Evolutionary conservation across 2,797 vertebrate species (phyloP).

Genomic region (Petrocephalus schoutedeni): DNA sequence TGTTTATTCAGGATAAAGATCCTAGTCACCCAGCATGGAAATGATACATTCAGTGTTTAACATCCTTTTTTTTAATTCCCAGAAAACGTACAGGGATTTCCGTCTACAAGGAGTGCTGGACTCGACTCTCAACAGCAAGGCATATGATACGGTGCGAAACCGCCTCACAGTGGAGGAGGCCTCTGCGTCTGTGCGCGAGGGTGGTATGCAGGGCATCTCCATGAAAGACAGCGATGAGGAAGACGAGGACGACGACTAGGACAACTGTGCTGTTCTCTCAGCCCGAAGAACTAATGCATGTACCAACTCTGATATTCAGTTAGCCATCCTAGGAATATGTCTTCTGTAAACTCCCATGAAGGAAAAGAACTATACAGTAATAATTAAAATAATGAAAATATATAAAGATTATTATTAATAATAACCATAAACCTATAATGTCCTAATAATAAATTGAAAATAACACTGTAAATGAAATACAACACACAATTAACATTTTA

Average conservation of each 20-base stretch:
- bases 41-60: not conserved
- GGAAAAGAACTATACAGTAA: conserved; percentile 78
- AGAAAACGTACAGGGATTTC: conserved; percentile 99
- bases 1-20: not conserved
- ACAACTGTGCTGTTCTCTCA: conserved; percentile 53
- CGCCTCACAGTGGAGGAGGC: conserved; percentile 92
- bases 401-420: conserved; percentile 42
- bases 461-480: conserved; percentile 25
- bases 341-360: conserved; percentile 89
- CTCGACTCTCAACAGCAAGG: conserved; percentile 97
- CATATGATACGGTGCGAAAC: conserved; percentile 95
- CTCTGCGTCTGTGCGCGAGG: conserved; percentile 88
- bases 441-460: not conserved
- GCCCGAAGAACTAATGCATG: conserved; percentile 93
- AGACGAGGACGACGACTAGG: conserved; percentile 92
- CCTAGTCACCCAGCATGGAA: not conserved
- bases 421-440: conserved; percentile 41
- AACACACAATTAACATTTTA: conserved; percentile 85
- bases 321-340: conserved; percentile 95
- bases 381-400: conserved; percentile 65
- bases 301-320: conserved; percentile 91
- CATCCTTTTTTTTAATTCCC: not conserved
- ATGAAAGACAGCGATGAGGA: conserved; percentile 99
- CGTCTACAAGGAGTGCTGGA: conserved; percentile 97
- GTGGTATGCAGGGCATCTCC: conserved; percentile 93